phyloP scores from a whole-genome alignment of 2,888 invertebrate genomes.

The Athripsodes cinereus region DNA sequence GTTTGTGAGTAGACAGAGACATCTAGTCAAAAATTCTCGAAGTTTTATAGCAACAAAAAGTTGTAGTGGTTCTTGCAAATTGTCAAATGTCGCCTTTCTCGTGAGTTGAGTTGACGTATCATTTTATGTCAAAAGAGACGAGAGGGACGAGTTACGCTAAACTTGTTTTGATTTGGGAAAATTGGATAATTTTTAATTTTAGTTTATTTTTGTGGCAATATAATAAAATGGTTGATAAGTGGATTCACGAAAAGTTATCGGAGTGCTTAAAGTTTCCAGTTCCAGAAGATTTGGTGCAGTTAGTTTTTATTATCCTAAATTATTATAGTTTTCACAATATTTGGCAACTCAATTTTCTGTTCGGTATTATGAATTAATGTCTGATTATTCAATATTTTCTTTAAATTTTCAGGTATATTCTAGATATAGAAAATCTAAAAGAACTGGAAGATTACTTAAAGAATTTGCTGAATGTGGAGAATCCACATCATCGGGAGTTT shows the following conservation, averaged over 20 bases:
- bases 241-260: slow-evolving; percentile 59
- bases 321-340: neutral
- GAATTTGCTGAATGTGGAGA: slow-evolving; percentile 63
- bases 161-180: too few relatives aligned
- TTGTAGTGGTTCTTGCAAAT: too few relatives aligned
- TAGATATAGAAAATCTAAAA: slow-evolving; percentile 61
- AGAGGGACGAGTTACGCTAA: too few relatives aligned
- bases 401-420: slow-evolving; percentile 57
- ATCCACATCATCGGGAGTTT: slow-evolving; percentile 61
- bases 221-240: slow-evolving; percentile 52
- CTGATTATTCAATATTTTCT: too few relatives aligned
- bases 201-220: neutral
- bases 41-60: too few relatives aligned
- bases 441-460: slow-evolving; percentile 75
- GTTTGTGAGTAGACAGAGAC: neutral
- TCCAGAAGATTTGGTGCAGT: slow-evolving; percentile 65
- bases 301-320: slow-evolving; percentile 30
- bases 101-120: too few relatives aligned
- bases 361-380: too few relatives aligned
- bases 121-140: too few relatives aligned
- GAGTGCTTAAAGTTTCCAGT: slow-evolving; percentile 62
- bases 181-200: too few relatives aligned
- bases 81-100: too few relatives aligned
- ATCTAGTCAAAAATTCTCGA: too few relatives aligned
- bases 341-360: too few relatives aligned